Evolutionary conservation across 2,113 vertebrate species (phyloP).

Genomic region (Agapornis roseicollis): DNA sequence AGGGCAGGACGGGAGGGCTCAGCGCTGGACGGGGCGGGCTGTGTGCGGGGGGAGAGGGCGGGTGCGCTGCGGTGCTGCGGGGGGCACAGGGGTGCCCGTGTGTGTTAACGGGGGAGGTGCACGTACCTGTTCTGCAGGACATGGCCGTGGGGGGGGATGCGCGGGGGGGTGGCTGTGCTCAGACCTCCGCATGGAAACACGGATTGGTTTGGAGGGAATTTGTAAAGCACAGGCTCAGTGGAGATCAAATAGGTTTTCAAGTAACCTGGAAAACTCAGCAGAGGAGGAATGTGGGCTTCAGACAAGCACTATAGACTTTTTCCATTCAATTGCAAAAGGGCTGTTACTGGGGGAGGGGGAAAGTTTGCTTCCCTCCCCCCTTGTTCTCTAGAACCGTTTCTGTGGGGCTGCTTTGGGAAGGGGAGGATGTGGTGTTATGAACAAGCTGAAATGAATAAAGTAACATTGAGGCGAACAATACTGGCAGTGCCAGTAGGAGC

Average conservation of each 20-base stretch:
- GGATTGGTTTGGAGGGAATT: not conserved
- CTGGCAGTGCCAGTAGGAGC: slow-evolving; percentile 53
- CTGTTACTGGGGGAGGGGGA: not conserved
- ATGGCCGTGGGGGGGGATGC: rapidly evolving
- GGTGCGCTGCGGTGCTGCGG: not conserved
- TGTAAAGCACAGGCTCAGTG: not conserved
- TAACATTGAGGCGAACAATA: not conserved
- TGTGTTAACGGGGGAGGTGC: not conserved
- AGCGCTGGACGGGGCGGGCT: not conserved
- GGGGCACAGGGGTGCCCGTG: not conserved
- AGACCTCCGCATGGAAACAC: rapidly evolving
- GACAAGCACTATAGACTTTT: not conserved
- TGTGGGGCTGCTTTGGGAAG: not conserved
- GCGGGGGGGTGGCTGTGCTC: not conserved
- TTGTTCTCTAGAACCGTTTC: not conserved
- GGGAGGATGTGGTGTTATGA: not conserved
- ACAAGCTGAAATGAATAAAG: slow-evolving; percentile 20
- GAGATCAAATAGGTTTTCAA: not conserved
- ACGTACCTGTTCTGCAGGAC: not conserved
- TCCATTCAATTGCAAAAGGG: not conserved
- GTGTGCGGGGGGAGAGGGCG: not conserved
- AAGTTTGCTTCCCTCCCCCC: rapidly evolving
- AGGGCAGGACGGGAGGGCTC: too few species aligned
- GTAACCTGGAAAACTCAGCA: not conserved
- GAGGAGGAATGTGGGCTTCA: not conserved